Percentiles rank a stretch among this genome's conserved stretches.
Evolutionary conservation across 2,888 invertebrate genomes (phyloP).

Genomic region (Stenichneumon culpator): DNA sequence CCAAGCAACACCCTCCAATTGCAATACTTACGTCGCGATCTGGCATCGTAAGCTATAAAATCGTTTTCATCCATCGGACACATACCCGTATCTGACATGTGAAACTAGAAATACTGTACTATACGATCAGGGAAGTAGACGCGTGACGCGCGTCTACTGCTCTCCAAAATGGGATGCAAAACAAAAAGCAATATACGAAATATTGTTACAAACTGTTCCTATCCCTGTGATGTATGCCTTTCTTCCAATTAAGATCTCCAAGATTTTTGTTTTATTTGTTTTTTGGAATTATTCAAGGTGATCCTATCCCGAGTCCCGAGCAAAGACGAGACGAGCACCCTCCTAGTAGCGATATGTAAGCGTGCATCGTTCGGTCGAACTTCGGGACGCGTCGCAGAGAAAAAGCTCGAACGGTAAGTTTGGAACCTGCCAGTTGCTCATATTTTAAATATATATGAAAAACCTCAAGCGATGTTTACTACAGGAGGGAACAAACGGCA

Average conservation of each 20-base stretch:
- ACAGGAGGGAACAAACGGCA: slow-evolving; percentile 1
- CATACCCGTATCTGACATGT: slow-evolving; percentile 31
- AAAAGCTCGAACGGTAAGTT: slow-evolving; percentile 50
- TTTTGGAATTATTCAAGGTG: slow-evolving; percentile 45
- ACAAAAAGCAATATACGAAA: slow-evolving; percentile 47
- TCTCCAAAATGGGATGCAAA: slow-evolving; percentile 42
- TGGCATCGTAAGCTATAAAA: slow-evolving; percentile 66
- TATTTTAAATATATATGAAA: slow-evolving; percentile 16
- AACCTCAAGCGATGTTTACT: neutral
- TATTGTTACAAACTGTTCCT: slow-evolving; percentile 52
- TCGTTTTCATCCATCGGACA: slow-evolving; percentile 53
- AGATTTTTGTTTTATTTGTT: slow-evolving; percentile 32
- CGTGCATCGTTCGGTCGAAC: slow-evolving; percentile 12
- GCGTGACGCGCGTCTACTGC: slow-evolving; percentile 7
- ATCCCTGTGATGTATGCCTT: slow-evolving; percentile 39
- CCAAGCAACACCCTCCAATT: slow-evolving; percentile 42
- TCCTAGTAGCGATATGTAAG: slow-evolving; percentile 30
- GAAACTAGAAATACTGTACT: slow-evolving; percentile 13
- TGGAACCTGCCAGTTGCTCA: slow-evolving; percentile 31
- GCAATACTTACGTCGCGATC: slow-evolving; percentile 62
- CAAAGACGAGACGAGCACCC: slow-evolving; percentile 43
- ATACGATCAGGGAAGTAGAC: slow-evolving; percentile 16
- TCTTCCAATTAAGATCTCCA: slow-evolving; percentile 51
- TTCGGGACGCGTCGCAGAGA: slow-evolving; percentile 15
- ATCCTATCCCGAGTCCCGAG: slow-evolving; percentile 54